phyloP scores from a whole-genome alignment of 2,797 vertebrate genomes.

The Muscicapa comitata region DNA sequence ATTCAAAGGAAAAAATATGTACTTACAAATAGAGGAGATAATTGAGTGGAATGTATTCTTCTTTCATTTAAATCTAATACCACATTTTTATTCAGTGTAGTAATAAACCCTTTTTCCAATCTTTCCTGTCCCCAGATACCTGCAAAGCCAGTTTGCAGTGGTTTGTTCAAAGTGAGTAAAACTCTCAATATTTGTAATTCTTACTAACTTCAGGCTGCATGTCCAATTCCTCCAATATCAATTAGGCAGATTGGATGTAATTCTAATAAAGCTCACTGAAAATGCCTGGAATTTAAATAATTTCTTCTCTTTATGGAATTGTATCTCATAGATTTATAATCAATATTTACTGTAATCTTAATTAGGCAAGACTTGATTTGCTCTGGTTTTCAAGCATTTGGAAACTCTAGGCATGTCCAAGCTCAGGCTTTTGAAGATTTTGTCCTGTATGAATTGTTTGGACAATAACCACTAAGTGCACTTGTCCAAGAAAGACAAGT shows the following conservation, averaged over 20 bases:
- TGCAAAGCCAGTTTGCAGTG: not conserved
- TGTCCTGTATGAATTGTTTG: not conserved
- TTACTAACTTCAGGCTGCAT: not conserved
- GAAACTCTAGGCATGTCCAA: not conserved
- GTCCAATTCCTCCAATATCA: not conserved
- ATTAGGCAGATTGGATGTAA: not conserved
- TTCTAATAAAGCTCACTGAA: not conserved
- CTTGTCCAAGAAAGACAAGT: not conserved
- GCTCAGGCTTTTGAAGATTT: not conserved
- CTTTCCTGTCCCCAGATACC: not conserved
- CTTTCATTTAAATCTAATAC: not conserved
- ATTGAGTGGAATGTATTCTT: not conserved
- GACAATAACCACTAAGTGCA: not conserved
- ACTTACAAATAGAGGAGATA: not conserved
- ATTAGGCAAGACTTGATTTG: not conserved
- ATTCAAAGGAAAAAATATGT: not conserved
- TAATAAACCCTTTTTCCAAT: not conserved
- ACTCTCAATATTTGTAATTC: not conserved
- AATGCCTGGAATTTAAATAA: not conserved
- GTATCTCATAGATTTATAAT: not conserved
- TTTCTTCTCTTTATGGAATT: not conserved
- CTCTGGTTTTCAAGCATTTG: not conserved
- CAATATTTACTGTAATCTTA: not conserved
- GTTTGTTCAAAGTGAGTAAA: not conserved
- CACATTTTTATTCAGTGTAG: not conserved